Evolutionary conservation across 2,113 vertebrate species (phyloP), one percentile per base, ranked within the genome.

Genomic region (Lophius piscatorius): DNA sequence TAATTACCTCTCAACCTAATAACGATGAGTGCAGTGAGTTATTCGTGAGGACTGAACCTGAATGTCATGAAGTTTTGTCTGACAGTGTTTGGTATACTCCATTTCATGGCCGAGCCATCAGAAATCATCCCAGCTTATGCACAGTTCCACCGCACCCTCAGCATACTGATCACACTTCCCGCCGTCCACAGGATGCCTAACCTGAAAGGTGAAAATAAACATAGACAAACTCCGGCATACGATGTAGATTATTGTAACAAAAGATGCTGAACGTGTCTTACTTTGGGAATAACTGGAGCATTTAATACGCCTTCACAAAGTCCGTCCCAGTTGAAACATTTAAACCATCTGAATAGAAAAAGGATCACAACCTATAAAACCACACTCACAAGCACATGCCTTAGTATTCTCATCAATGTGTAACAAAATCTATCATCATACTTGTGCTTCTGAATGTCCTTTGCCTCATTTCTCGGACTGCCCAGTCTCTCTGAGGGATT

Each of bases 381-480:
- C 28, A 13, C 4, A 33, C 42, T 61, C 52, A 17, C 11, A 42
- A 44, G 44, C 14, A 16, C 23, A 38, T 2, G 6, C 9, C 8
- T 44, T 20, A 13, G 13, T 45, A 11, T 48, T 41, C 48, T 72
- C 16, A 38, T 38, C 20, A 45, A 28, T n/a, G 17, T 26, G 16
- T 22, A 63, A 76, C n/a, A n/a, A 62, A 51, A 56, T 52, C 50
- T 22, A 51, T 54, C 11, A 2, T 51, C 88, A 83, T 71, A 93
- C 91, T 88, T 88, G 89, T 93, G 91, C 63, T 76, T 89, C 66
- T 88, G 87, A 45, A 93, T 84, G 83, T 91, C 90, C 81, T 88
- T 92, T 79, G 82, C 81, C 70, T 87, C 84, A 3, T 87, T 92
- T 81, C 82, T 89, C 61, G 63, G 73, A 60, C 76, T 81, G 22